phyloP scores from a whole-genome alignment of 2,888 invertebrate species.

The Caenorhabditis imperialis region DNA sequence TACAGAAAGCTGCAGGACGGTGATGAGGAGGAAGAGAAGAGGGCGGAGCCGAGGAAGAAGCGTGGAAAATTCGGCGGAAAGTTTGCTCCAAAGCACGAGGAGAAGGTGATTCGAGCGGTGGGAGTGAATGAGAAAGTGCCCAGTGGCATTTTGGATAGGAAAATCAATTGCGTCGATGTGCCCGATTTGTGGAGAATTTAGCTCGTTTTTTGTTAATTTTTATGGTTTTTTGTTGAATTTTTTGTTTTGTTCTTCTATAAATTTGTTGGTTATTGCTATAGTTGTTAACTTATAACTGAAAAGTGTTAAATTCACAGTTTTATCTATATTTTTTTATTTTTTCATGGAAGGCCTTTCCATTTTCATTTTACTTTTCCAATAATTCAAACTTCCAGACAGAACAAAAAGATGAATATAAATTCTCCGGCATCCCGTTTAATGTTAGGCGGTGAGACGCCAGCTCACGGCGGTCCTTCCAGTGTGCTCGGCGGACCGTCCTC shows the following conservation, averaged over 20 bases:
- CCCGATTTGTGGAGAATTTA: slow-evolving; percentile 47
- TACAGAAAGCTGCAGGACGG: slow-evolving; percentile 48
- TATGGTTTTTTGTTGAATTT: not conserved
- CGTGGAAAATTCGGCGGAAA: slow-evolving; percentile 45
- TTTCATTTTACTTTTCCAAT: not conserved
- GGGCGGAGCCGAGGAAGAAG: slow-evolving; percentile 25
- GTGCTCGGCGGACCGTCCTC: slow-evolving; percentile 38
- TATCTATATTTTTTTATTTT: not conserved
- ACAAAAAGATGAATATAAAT: slow-evolving; percentile 63
- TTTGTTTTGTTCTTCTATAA: slow-evolving; percentile 6
- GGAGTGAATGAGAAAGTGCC: slow-evolving; percentile 48
- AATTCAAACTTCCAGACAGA: not conserved
- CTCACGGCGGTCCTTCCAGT: slow-evolving; percentile 19
- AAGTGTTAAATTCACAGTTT: not conserved
- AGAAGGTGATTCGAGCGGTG: slow-evolving; percentile 33
- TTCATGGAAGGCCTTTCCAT: not conserved
- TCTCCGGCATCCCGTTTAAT: slow-evolving; percentile 58
- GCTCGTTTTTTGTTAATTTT: not conserved
- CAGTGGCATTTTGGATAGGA: slow-evolving; percentile 49
- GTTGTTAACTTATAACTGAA: no score
- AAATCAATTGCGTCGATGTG: slow-evolving; percentile 40
- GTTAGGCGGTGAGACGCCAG: slow-evolving; percentile 41
- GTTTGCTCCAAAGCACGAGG: slow-evolving; percentile 56
- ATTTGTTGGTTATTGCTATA: not conserved
- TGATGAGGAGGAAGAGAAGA: slow-evolving; percentile 53